Base-by-base conservation (phyloP, 2,888 invertebrate species). In the Nomada ferruginata region DNA sequence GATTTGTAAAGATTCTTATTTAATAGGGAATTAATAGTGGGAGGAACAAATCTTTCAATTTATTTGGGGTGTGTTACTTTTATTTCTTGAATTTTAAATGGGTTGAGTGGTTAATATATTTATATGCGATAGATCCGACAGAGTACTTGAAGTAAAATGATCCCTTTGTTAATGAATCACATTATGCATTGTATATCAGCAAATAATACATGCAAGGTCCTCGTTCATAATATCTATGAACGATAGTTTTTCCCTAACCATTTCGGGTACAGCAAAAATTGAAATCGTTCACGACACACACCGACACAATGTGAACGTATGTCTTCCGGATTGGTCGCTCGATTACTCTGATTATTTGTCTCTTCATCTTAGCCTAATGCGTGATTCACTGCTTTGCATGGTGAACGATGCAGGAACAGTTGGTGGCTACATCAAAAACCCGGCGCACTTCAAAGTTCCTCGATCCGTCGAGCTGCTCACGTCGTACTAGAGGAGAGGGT, bases 341-440 rank as follows among this genome's bases (percentile, higher is more conserved):
- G 79, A 86, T 86, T 79, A 82, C 82, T 70, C 68, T 59, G 81
- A 77, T 86, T 82, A 87, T 86, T 87, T 72, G 84, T 68, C 84
- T 82, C 77, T 87, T 70, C 78, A 80, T 76, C 86, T 87, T 61
- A 13, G 65, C 59, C 81, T 91, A 91, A 92, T 91, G 89, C 89
- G 89, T 93, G 92, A 93, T 91, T 93, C 92, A 92, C 90, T 91
- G 84, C 86, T 93, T 93, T 93, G 91, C 92, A 93, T 93, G 86
- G 86, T 57, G 76, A 73, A 64, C 74, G 64, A 80, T 71, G 60
- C 70, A 84, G 87, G 91, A 93, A 93, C 93, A 93, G 93, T 93
- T 93, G 93, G 93, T 90, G 91, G 91, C 90, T 90, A 93, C 92
- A 93, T 93, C 93, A 93, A 93, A 93, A 93, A 92, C 91, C 87